Evolutionary conservation across 2,113 vertebrate genomes (phyloP), one percentile per base, ranked within the genome.

Genomic region (Carassius carassius): DNA sequence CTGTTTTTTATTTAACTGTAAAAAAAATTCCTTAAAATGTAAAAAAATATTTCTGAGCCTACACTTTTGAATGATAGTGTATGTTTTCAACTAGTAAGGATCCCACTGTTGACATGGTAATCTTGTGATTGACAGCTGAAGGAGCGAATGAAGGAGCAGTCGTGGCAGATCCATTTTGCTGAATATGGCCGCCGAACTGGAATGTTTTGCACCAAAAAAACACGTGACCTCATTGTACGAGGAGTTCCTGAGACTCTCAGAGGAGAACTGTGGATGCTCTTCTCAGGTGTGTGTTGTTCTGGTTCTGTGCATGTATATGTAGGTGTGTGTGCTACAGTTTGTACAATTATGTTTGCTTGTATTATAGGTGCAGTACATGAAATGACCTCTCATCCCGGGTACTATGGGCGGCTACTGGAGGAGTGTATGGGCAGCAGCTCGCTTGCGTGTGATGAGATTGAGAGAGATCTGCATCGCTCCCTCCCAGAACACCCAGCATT

Each of bases 111-210:
- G 41, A 41, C 41, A 41, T 41, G 41, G 41, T 41, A 51, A 51
- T 44, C 21, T 21, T 85, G 74, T 89, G 74, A 79, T 86, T 72
- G 79, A 3, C 81, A 99, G 98, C 90, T 99, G 75, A 99, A 99
- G 92, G 98, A 99, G 92, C 97, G 97, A 92, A 99, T 99, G 98
- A 99, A 99, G 89, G 98, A 98, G 60, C 97, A 99, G 90, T 97
- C 94, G 0, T 99, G 98, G 98, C 96, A 97, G 91, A 99, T 99
- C 85, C 96, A 99, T 82, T 99, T 99, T 91, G 92, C 95, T 0
- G 98, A 99, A 89, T 97, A 97, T 19, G 98, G 98, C 13, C 96
- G 96, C 0, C 97, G 98, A 5, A 95, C 97, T 8, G 97, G 95
- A 67, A 99, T 98, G 97, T 98, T 99, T 90, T 96, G 96, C 76